Evolutionary conservation across 2,797 vertebrate species (phyloP), one percentile per base, ranked within the genome.

Genomic region (Muscicapa comitata): DNA sequence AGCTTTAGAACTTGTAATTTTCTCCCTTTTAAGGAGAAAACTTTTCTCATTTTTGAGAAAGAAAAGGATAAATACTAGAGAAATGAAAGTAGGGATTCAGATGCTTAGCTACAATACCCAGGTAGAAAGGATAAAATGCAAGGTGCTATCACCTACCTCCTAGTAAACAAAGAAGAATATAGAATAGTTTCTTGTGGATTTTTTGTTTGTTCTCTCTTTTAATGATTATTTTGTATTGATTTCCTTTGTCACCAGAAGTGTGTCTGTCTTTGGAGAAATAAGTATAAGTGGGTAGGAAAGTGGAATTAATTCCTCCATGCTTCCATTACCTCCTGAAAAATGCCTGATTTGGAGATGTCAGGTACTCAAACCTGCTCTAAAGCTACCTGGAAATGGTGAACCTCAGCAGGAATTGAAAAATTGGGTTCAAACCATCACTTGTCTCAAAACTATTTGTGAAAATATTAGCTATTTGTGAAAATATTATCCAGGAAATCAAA

Each of bases 381-480:
- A 50, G 3, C 5, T 65, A 7, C 23, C 31, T 55, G 28, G 37
- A 47, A 66, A 55, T 57, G 6, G 6, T 70, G 48, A 82, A 59
- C 20, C 15, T 77, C 1, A 53, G 7, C 13, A 88, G 37, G 26
- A 92, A 55, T 16, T 82, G 42, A 53, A 65, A 42, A 50, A 48
- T 7, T 37, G 14, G 3, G 11, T 70, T 79, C 2, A 14, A 29
- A 70, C 20, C 19, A 15, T 29, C 0, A 0, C 10, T 66, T 72
- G 8, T 58, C 10, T 85, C 16, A 33, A 48, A 63, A 23, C 28
- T 0, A 0, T 59, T 63, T 3, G 0, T 78, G 51, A 65, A 77
- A 65, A 35, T 58, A 26, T 4, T 31, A 3, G n/a, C 28, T 0
- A 0, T 59, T 63, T 3, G 0, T 78, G 51, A 65, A 77, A 65